phyloP scores from a whole-genome alignment of 2,888 invertebrate genomes.

The Deilephila elpenor region DNA sequence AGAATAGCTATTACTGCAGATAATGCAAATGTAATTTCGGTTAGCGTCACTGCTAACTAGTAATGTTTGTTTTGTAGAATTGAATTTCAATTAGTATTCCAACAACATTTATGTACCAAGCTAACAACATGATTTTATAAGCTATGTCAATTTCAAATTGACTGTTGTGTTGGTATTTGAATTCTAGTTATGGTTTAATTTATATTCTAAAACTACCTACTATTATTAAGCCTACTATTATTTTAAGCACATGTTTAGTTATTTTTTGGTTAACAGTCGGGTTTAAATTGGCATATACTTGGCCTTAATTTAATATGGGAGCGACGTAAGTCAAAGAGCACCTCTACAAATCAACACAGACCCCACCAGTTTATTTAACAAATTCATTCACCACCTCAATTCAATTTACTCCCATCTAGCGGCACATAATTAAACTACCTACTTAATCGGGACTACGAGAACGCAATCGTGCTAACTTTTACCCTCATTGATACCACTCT shows the following conservation, averaged over 20 bases:
- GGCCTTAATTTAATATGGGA: too few relatives aligned
- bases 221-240: too few relatives aligned
- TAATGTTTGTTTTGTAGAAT: slow-evolving; percentile 1
- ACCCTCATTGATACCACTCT: slow-evolving; percentile 2
- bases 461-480: background rate
- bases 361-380: too few relatives aligned
- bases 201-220: too few relatives aligned
- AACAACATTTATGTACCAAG: background rate
- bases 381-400: background rate
- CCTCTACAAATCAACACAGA: background rate
- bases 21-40: background rate
- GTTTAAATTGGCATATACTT: too few relatives aligned
- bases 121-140: background rate
- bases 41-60: background rate
- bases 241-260: too few relatives aligned
- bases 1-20: background rate
- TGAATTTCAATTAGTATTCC: background rate
- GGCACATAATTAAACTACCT: background rate
- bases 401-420: background rate
- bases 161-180: too few relatives aligned
- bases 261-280: too few relatives aligned
- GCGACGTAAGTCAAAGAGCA: too few relatives aligned
- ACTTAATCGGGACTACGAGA: background rate
- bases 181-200: too few relatives aligned
- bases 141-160: too few relatives aligned